Conservation (phyloP, 1,140 invertebrate genomes). For the Hylaeus volcanicus region DNA sequence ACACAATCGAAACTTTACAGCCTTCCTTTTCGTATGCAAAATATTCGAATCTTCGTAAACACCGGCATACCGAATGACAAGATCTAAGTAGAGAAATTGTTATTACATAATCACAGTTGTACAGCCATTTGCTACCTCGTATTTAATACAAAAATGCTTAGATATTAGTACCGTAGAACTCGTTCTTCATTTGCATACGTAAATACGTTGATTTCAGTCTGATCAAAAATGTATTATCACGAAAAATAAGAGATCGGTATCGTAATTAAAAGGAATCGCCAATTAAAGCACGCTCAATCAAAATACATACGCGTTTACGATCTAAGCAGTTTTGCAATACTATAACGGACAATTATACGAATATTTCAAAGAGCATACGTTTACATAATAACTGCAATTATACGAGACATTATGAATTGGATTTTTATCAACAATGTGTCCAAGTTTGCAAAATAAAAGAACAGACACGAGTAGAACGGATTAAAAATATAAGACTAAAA, state of each 20-base stretch:
- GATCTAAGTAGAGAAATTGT: slow-evolving; percentile 44
- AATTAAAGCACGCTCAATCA: slow-evolving; percentile 8
- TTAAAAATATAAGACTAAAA: slow-evolving; percentile 4
- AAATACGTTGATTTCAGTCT: slow-evolving; percentile 19
- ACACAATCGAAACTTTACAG: slow-evolving; percentile 41
- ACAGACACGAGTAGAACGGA: neutral
- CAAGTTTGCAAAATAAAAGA: slow-evolving; percentile 30
- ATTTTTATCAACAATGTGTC: slow-evolving; percentile 43
- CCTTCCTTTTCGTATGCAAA: slow-evolving; percentile 42
- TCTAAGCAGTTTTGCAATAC: slow-evolving; percentile 51
- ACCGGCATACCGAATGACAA: slow-evolving; percentile 43
- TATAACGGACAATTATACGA: slow-evolving; percentile 31
- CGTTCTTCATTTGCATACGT: neutral
- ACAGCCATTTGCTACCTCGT: slow-evolving; percentile 63
- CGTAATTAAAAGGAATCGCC: slow-evolving; percentile 2
- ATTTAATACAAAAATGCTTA: slow-evolving; percentile 60
- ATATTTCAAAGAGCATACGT: slow-evolving; percentile 39
- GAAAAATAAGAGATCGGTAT: neutral
- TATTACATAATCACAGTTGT: slow-evolving; percentile 52
- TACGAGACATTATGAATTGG: slow-evolving; percentile 35
- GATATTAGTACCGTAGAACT: slow-evolving; percentile 37
- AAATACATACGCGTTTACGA: slow-evolving; percentile 36
- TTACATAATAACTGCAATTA: slow-evolving; percentile 39
- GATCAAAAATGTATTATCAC: slow-evolving; percentile 6
- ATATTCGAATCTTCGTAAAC: slow-evolving; percentile 42